These are phyloP conservation scores for Elegia similella DNA, from an alignment of 2,888 invertebrate genomes.

Conservation along the genomic window DNA sequence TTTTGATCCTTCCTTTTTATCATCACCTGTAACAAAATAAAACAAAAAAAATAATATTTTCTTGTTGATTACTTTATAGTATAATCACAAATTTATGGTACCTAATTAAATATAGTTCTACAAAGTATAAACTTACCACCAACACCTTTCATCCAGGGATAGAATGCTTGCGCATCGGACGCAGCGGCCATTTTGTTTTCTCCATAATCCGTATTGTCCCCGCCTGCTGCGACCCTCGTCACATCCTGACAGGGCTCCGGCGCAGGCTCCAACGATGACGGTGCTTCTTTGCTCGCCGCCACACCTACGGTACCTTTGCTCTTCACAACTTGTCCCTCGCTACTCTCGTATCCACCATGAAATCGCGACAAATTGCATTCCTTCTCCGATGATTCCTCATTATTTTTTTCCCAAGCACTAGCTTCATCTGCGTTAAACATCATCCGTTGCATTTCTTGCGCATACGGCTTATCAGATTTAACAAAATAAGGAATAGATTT, in stretches of 20 bases:
- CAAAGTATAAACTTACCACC: conserved; percentile 53
- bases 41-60: conserved; percentile 15
- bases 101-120: not conserved
- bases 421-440: conserved; percentile 51
- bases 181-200: conserved; percentile 72
- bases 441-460: conserved; percentile 50
- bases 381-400: conserved; percentile 46
- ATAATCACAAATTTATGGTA: too few relatives aligned
- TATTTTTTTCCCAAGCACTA: conserved; percentile 62
- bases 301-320: conserved; percentile 60
- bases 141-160: conserved; percentile 83
- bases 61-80: not conserved
- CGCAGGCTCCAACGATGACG: conserved; percentile 59
- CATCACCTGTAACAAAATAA: conserved; percentile 55
- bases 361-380: conserved; percentile 73
- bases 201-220: conserved; percentile 66
- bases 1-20: conserved; percentile 83
- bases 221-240: conserved; percentile 75
- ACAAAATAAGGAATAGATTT: conserved; percentile 51
- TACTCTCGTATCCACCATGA: conserved; percentile 65
- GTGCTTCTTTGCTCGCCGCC: conserved; percentile 57
- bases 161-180: conserved; percentile 61
- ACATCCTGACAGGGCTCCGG: conserved; percentile 66
- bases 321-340: conserved; percentile 58
- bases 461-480: conserved; percentile 51